Evolutionary conservation across 2,113 vertebrate species (phyloP).

Genomic region (Panthera tigris): DNA sequence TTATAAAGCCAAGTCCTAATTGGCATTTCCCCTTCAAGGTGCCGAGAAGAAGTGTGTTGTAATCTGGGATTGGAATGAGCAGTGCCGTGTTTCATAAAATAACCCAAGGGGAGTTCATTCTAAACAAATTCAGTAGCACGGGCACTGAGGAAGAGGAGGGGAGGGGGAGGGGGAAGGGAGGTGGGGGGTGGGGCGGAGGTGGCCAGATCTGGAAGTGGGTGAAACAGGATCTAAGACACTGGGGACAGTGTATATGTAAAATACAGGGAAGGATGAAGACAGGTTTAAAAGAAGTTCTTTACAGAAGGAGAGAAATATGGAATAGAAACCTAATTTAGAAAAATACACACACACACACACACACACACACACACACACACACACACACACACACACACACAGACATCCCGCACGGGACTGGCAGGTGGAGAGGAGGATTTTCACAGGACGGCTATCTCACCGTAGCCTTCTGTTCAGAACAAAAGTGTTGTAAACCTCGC

Average conservation of each 20-base stretch:
- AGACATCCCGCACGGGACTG: background rate
- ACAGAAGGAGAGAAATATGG: background rate
- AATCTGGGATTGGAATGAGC: background rate
- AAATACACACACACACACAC: background rate
- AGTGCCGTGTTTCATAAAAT: background rate
- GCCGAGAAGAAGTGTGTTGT: background rate
- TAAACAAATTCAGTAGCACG: background rate
- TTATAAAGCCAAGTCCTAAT: background rate
- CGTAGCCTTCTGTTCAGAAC: background rate
- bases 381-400: too few species aligned
- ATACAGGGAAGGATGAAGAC: background rate
- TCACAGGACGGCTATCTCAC: background rate
- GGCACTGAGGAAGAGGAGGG: too few species aligned
- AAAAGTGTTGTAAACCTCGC: background rate
- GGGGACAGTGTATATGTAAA: background rate
- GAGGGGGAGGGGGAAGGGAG: background rate
- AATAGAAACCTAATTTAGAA: background rate
- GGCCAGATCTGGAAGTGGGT: background rate
- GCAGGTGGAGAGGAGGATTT: background rate
- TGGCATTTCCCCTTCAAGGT: background rate
- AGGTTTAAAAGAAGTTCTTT: background rate
- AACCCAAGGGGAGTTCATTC: background rate
- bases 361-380: accelerated
- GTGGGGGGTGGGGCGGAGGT: background rate
- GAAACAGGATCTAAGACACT: background rate